Evolutionary conservation across 2,797 vertebrate species (phyloP).

Genomic region (Gouania willdenowi): DNA sequence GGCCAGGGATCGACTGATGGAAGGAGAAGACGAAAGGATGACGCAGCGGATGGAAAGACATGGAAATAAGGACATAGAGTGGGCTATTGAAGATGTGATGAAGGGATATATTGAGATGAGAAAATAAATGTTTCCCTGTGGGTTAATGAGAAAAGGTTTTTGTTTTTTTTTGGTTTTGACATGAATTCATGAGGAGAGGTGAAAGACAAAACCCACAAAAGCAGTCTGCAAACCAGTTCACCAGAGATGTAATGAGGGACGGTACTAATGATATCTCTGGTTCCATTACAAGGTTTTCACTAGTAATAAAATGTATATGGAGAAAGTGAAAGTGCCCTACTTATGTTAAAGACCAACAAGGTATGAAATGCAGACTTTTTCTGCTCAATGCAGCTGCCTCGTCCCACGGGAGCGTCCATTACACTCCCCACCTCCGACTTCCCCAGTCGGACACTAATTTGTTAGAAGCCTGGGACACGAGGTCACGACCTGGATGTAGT

Average conservation of each 20-base stretch:
- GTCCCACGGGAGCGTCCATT: constrained; percentile 37
- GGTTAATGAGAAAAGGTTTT: background rate
- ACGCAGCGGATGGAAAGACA: constrained; percentile 17
- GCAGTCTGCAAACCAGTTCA: constrained; percentile 1
- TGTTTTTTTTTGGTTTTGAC: background rate
- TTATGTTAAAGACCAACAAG: constrained; percentile 2
- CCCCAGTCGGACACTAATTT: constrained; percentile 11
- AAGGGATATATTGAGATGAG: too few species aligned
- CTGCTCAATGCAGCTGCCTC: constrained; percentile 13
- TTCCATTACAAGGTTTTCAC: too few species aligned
- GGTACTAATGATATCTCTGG: too few species aligned
- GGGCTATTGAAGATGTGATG: constrained; percentile 1
- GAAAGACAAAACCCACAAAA: background rate
- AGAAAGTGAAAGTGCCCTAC: constrained; percentile 1
- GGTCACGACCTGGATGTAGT: constrained; percentile 71
- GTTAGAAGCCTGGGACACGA: constrained; percentile 46
- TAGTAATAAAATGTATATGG: too few species aligned
- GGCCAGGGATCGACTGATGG: constrained; percentile 20
- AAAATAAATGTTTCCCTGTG: constrained; percentile 16
- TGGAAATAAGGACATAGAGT: background rate
- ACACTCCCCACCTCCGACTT: constrained; percentile 12
- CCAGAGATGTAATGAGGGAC: too few species aligned
- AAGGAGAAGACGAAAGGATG: constrained; percentile 22
- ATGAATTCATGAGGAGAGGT: too few species aligned
- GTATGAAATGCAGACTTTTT: constrained; percentile 16